Base-by-base conservation (phyloP, 2,888 invertebrate species). In the Sarcophaga subvicina region DNA sequence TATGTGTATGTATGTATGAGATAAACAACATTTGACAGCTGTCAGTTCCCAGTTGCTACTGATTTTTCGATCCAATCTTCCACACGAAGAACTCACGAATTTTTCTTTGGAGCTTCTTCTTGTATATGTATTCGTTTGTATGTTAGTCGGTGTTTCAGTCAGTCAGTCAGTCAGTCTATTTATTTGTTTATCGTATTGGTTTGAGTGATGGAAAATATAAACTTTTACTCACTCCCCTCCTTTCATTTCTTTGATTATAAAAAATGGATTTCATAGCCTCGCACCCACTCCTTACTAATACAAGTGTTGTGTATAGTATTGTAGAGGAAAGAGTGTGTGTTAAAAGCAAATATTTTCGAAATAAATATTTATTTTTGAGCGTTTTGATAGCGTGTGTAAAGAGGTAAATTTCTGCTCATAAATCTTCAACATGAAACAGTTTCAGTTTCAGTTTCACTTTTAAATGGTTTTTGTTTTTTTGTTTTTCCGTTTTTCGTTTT, bases 1-100 rank as follows among this genome's bases (percentile, higher is more conserved):
- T 54, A 0, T 54, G 3, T 54, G 54, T 54, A 1, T 54, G 37
- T 54, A 14, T 14, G 5, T 14, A 14, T 54, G 71, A 83, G 78
- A 80, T 84, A 80, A 88, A 86, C 88, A 88, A 82, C 8, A 82
- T 86, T 86, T 86, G 88, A 86, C 86, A 88, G 88, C 88, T 88
- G 88, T 88, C 88, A 88, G 70, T 86, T 82, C 67, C 63, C 14
- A 54, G 54, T 14, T 17, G 54, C 17, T 54, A 10, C 12, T 14
- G 12, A 14, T 54, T 17, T 54, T 54, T 54, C 5, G 17, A 17
- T 2, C 17, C 20, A 14, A 14, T 72, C 17, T 11, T 4, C 14
- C 11, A 20, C 63, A 67, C 49, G 67, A 85, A 70, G 70, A 78
- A 71, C 73, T 82, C 8, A 37, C 6, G 37, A 37, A 77, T 71